phyloP scores from a whole-genome alignment of 2,113 vertebrate species.

The Notothenia coriiceps region DNA sequence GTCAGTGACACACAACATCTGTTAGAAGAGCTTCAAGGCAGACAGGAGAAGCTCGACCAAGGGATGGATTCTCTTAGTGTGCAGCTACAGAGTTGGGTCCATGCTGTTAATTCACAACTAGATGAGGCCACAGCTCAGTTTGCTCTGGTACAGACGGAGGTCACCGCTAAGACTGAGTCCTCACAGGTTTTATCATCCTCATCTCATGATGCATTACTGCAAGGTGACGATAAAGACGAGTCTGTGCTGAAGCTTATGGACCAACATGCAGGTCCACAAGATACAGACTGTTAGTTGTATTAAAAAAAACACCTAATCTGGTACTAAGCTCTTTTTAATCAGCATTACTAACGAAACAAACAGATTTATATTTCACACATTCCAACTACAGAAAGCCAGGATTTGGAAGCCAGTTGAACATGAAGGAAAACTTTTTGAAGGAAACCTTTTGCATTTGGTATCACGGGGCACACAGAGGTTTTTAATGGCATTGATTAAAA shows the following conservation, averaged over 20 bases:
- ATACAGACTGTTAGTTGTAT: conserved; percentile 59
- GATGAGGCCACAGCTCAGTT: conserved; percentile 74
- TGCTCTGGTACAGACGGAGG: conserved; percentile 59
- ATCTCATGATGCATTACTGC: conserved; percentile 18
- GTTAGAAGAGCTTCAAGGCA: conserved; percentile 77
- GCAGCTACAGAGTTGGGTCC: conserved; percentile 82
- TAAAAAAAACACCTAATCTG: conserved; percentile 27
- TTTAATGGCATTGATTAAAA: too few species aligned
- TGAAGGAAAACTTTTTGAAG: conserved; percentile 46
- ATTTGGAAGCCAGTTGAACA: conserved; percentile 21
- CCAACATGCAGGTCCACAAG: conserved; percentile 22
- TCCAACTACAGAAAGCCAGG: conserved; percentile 17
- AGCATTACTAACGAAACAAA: conserved; percentile 44
- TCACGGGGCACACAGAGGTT: too few species aligned
- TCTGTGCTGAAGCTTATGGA: conserved; percentile 41
- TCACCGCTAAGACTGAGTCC: conserved; percentile 25
- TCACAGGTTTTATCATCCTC: conserved; percentile 33
- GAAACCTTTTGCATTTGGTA: conserved; percentile 30
- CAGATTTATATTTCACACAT: conserved; percentile 37
- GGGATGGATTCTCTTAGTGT: conserved; percentile 70
- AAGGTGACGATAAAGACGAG: conserved; percentile 45
- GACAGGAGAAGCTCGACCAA: conserved; percentile 83
- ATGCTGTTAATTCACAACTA: conserved; percentile 78
- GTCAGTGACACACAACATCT: conserved; percentile 71
- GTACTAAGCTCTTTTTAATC: conserved; percentile 29